phyloP scores from a whole-genome alignment of 2,113 vertebrate species.

The Trogon melanurus region DNA sequence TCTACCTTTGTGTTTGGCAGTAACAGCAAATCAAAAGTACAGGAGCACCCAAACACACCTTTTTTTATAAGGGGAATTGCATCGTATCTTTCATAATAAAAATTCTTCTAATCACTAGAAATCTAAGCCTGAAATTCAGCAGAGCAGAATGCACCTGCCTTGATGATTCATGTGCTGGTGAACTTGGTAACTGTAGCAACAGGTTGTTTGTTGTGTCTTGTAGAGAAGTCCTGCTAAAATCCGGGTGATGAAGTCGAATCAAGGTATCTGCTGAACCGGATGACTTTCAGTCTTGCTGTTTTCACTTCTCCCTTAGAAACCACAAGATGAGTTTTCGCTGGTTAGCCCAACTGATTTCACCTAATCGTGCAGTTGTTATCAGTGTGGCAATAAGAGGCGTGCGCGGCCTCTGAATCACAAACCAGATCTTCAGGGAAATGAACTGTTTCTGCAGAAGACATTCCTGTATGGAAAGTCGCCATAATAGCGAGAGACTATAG shows the following conservation, averaged over 20 bases:
- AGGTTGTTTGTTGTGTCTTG: not conserved
- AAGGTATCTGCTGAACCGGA: not conserved
- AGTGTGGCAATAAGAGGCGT: not conserved
- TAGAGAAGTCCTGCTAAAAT: not conserved
- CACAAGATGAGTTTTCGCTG: not conserved
- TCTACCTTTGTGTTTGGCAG: not conserved
- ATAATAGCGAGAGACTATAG: not conserved
- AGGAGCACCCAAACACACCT: not conserved
- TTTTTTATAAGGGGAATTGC: not conserved
- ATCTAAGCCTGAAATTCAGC: constrained; percentile 2
- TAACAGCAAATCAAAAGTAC: not conserved
- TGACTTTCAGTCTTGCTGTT: not conserved
- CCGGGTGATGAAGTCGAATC: not conserved
- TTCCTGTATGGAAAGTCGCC: not conserved
- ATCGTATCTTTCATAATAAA: not conserved
- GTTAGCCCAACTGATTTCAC: not conserved
- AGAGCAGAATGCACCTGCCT: constrained; percentile 16
- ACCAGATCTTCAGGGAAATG: not conserved
- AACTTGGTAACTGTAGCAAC: constrained; percentile 43
- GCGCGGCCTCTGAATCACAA: not conserved
- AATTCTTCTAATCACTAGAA: constrained; percentile 17
- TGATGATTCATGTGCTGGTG: constrained; percentile 43
- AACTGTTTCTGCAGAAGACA: not conserved
- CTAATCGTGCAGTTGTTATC: not conserved
- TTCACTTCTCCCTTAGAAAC: constrained; percentile 1